Percentiles rank a stretch among this genome's conserved stretches.
Conservation (phyloP, 2,888 invertebrate species). For the Apotomis betuletana region DNA sequence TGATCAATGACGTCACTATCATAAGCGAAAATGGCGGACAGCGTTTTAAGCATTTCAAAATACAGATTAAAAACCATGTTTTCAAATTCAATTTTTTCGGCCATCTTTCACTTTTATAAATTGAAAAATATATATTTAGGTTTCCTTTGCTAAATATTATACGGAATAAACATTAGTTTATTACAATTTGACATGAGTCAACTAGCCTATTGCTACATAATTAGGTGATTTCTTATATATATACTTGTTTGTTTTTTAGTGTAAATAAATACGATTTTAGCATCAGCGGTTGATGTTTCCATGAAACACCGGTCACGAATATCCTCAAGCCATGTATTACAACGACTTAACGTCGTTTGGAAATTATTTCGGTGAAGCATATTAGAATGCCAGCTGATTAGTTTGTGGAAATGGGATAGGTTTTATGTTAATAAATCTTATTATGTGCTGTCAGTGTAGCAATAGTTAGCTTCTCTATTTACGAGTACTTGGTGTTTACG, state of each 20-base stretch:
- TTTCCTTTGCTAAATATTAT: too few relatives aligned
- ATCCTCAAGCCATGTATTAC: slow-evolving; percentile 42
- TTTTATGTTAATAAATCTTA: slow-evolving; percentile 7
- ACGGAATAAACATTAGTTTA: too few relatives aligned
- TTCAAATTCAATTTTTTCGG: too few relatives aligned
- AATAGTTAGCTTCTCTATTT: background rate
- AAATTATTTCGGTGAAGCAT: slow-evolving; percentile 37
- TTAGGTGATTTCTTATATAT: slow-evolving; percentile 29
- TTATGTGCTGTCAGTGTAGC: background rate
- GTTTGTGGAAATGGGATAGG: slow-evolving; percentile 42
- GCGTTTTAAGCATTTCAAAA: too few relatives aligned
- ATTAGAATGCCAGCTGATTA: slow-evolving; percentile 33
- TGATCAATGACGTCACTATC: too few relatives aligned
- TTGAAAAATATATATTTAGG: too few relatives aligned
- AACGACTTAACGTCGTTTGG: slow-evolving; percentile 40
- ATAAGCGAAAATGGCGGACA: too few relatives aligned
- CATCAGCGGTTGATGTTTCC: slow-evolving; percentile 40
- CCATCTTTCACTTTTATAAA: too few relatives aligned
- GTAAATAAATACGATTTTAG: slow-evolving; percentile 8
- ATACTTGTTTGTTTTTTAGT: slow-evolving; percentile 12
- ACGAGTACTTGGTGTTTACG: background rate
- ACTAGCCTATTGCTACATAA: slow-evolving; percentile 41
- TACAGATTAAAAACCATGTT: too few relatives aligned
- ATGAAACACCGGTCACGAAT: slow-evolving; percentile 47
- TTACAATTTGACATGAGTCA: too few relatives aligned